Evolutionary conservation across 2,113 vertebrate genomes (phyloP), one percentile per base, ranked within the genome.

Genomic region (Coptodon bakossiorum): DNA sequence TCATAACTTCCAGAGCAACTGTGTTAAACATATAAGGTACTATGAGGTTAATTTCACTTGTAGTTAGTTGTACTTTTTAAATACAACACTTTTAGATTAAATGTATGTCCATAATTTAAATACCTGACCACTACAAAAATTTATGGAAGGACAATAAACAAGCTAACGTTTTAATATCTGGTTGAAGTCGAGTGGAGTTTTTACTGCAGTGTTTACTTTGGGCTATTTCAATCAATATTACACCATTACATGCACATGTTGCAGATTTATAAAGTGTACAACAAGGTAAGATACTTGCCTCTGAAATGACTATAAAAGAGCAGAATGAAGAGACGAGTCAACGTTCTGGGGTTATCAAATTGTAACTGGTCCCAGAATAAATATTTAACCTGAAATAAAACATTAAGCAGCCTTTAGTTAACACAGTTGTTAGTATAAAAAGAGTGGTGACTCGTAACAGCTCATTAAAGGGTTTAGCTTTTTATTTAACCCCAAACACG

Each of bases 31-130:
- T 7, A 50, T 16, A 3, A 27, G 66, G 66, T 73, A 17, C 3
- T 0, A 45, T 16, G 5, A 73, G 38, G 12, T 10, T 13, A 5
- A 16, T 71, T 38, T 8, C 6, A 22, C 34, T 22, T 3, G 1
- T 71, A 71, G n/a, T 24, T 68, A 24, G 36, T 40, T 24, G 36
- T 22, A 38, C 34, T 68, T 40, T 68, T 40, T 40, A 22, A 13
- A 68, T 38, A 22, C n/a, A 43, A 9, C 19, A 22, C 63, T 38
- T 8, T 68, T 43, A 40, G n/a, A 24, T 71, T 22, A 40, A 68
- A 68, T 40, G 1, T 68, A 40, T 40, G 34, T 1, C 61, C 16
- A 2, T 2, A 31, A 34, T 17, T 2, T 34, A 31, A 61, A 61
- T 4, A 1, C 27, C 7, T 31, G 57, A 10, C 16, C 16, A 5